phyloP scores from a whole-genome alignment of 2,797 vertebrate genomes.

The Acanthornis magna region DNA sequence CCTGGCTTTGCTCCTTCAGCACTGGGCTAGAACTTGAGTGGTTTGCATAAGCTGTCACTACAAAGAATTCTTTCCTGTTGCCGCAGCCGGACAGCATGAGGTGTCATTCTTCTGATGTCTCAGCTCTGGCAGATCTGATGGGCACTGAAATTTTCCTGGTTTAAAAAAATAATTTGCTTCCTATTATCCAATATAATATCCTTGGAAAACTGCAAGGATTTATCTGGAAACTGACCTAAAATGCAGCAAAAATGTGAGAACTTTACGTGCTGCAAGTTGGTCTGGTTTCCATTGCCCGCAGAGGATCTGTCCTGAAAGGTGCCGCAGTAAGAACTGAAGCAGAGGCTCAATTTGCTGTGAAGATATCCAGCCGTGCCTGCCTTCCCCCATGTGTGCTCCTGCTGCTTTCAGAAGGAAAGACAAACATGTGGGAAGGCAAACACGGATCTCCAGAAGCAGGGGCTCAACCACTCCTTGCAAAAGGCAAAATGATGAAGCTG shows the following conservation, averaged over 20 bases:
- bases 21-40: background rate
- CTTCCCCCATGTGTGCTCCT: background rate
- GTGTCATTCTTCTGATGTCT: background rate
- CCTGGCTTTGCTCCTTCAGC: constrained; percentile 46
- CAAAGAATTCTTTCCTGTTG: background rate
- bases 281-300: background rate
- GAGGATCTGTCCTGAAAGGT: background rate
- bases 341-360: background rate
- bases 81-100: background rate
- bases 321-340: background rate
- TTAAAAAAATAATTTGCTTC: background rate
- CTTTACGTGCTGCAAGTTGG: background rate
- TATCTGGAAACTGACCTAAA: background rate
- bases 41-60: constrained; percentile 20
- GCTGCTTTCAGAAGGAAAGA: background rate
- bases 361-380: background rate
- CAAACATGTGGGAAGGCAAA: background rate
- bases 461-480: background rate
- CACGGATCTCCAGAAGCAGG: background rate
- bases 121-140: background rate
- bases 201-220: background rate
- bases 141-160: background rate
- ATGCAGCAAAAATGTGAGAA: background rate
- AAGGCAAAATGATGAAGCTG: background rate
- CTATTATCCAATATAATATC: background rate